Base-by-base conservation (phyloP, 1,140 invertebrate genomes). In the Scaptodrosophila lebanonensis region DNA sequence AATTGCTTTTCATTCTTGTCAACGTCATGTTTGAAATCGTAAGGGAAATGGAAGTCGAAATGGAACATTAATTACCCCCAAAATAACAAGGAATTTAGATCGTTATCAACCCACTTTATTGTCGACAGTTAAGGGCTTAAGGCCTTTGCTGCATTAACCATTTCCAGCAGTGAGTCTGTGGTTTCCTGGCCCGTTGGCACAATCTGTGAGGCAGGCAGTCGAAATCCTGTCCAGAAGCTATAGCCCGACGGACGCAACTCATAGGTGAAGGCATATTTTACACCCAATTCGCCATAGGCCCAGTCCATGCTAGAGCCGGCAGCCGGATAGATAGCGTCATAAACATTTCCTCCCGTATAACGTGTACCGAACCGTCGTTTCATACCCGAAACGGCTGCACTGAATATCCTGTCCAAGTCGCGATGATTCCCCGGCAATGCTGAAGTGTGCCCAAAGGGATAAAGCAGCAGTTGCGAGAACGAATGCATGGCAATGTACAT, bases 391-490 rank as follows among this genome's bases (percentile, higher is more conserved):
- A 90, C 88, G 0, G 92, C 88, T 36, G 89, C 87, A 30, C 88
- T 87, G 13, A 91, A 92, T 77, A 93, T 91, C 2, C 64, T 49
- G 12, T 87, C 65, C 88, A 92, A 70, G 56, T 93, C 89, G 7
- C 89, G 83, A 60, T 93, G 91, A 62, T 93, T 92, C 0, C 89
- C 85, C 1, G 91, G 87, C 70, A 91, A 89, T 0, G 88, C 51
- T 0, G 44, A 67, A 0, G 90, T 90, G 66, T 93, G 90, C 8
- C 93, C 93, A 73, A 91, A 95, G 0, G 93, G 93, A 29, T 93
- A 89, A 12, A 94, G 85, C 35, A 93, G 87, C 72, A 93, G 88
- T 73, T 94, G 93, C 0, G 91, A 91, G 72, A 93, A 95, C 3
- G 93, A 93, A 75, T 96, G 95, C 50, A 95, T 90, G 0, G 91